These are phyloP conservation scores for Osmerus eperlanus DNA, from an alignment of 2,113 vertebrate species.

Conservation along the genomic window DNA sequence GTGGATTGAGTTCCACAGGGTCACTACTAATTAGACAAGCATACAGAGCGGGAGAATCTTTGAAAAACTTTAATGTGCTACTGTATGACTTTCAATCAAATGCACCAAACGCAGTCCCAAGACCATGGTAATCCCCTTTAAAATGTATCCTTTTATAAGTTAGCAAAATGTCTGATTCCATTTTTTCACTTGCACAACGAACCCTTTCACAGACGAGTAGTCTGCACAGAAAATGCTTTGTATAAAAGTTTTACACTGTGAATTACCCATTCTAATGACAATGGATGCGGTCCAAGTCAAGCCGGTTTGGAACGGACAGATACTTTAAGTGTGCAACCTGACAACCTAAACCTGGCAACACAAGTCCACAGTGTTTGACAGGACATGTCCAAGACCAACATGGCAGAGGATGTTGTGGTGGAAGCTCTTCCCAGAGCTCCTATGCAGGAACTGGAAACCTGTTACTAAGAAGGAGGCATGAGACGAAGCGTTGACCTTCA, in stretches of 20 bases:
- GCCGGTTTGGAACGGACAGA: conserved; percentile 24
- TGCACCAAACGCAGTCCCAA: conserved; percentile 15
- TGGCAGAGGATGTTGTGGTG: conserved; percentile 4
- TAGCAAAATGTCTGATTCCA: not conserved
- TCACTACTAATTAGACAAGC: not conserved
- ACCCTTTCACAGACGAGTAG: conserved; percentile 16
- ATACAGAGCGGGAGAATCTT: not conserved
- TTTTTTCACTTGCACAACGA: not conserved
- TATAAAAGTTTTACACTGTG: conserved; percentile 13
- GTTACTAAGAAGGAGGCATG: conserved; percentile 7
- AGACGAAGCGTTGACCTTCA: conserved; percentile 29
- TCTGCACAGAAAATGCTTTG: conserved; percentile 21
- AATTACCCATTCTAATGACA: conserved; percentile 32
- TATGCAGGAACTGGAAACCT: conserved; percentile 3
- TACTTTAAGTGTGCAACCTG: not conserved
- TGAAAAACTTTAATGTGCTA: conserved; percentile 16
- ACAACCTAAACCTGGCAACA: not conserved
- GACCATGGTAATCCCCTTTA: not conserved
- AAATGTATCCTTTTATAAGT: conserved; percentile 12
- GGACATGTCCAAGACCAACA: conserved; percentile 19
- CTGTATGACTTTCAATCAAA: conserved; percentile 26
- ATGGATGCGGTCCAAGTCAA: conserved; percentile 32
- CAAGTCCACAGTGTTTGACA: not conserved
- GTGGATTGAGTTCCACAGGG: not conserved
- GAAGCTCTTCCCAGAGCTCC: not conserved